Evolutionary conservation across 2,888 invertebrate species (phyloP).

Genomic region (Cremastinae sp.): DNA sequence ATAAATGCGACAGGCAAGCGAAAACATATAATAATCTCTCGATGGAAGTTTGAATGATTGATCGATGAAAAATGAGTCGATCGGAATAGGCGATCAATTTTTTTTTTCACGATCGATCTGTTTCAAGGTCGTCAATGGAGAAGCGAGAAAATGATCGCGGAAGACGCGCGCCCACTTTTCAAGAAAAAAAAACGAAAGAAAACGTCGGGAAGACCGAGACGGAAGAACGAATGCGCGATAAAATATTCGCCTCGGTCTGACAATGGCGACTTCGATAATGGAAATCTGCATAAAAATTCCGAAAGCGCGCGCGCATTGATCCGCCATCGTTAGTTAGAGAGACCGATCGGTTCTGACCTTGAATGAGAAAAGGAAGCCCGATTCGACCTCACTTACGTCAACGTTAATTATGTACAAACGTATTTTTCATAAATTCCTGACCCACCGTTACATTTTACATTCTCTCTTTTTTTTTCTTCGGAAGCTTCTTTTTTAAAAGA

Average conservation of each 20-base stretch:
- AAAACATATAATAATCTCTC: too few relatives aligned
- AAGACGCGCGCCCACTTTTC: background rate
- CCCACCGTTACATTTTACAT: background rate
- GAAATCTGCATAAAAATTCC: conserved; percentile 76
- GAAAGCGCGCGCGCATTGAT: conserved; percentile 41
- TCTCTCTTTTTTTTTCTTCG: background rate
- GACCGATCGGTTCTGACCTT: conserved; percentile 64
- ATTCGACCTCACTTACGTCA: conserved; percentile 69
- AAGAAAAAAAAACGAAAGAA: background rate
- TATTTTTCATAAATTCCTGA: conserved; percentile 19
- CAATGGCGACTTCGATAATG: conserved; percentile 38
- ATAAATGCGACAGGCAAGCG: too few relatives aligned
- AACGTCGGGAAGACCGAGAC: background rate
- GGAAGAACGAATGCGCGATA: conserved; percentile 14
- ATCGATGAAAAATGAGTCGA: too few relatives aligned
- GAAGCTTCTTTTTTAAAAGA: background rate
- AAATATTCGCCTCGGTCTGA: conserved; percentile 15
- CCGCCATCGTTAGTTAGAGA: conserved; percentile 39
- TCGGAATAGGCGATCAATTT: too few relatives aligned
- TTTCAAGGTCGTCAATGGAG: too few relatives aligned
- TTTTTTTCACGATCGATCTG: too few relatives aligned
- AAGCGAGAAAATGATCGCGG: conserved; percentile 1
- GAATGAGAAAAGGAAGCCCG: conserved; percentile 56
- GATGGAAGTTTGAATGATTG: too few relatives aligned
- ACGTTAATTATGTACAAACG: conserved; percentile 35